Evolutionary conservation across 2,113 vertebrate species (phyloP).

Genomic region (Sula dactylatra): DNA sequence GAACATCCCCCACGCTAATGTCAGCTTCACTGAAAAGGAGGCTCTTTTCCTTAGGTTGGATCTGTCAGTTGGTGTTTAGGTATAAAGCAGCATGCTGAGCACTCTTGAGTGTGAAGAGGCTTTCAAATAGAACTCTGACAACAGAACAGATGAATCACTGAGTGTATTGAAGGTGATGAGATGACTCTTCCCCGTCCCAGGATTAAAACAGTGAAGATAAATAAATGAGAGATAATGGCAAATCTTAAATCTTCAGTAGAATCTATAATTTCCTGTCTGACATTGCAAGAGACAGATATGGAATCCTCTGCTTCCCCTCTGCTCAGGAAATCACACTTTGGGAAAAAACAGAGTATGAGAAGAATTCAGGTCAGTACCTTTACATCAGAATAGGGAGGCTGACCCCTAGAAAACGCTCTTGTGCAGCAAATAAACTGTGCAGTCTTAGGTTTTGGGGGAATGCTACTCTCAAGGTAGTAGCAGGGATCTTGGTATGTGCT

Average conservation of each 20-base stretch:
- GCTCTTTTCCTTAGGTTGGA: background rate
- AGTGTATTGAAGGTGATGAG: background rate
- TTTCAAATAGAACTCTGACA: constrained; percentile 2
- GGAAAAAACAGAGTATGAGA: background rate
- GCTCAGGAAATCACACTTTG: background rate
- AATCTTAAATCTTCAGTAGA: background rate
- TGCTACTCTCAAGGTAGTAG: background rate
- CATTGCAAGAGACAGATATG: background rate
- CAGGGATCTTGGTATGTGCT: background rate
- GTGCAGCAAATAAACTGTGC: background rate
- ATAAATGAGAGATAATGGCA: background rate
- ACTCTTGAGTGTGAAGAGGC: background rate
- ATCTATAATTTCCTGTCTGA: background rate
- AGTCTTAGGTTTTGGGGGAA: background rate
- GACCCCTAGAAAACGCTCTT: background rate
- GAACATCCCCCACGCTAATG: background rate
- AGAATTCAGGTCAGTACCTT: background rate
- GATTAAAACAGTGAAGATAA: constrained; percentile 1
- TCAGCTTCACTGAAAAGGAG: background rate
- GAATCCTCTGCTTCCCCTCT: background rate
- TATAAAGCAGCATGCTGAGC: background rate
- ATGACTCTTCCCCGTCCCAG: background rate
- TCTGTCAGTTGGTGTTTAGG: background rate
- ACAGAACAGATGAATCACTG: background rate
- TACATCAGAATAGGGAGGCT: background rate